phyloP scores from a whole-genome alignment of 2,888 invertebrate genomes.

The Smittia sp. region DNA sequence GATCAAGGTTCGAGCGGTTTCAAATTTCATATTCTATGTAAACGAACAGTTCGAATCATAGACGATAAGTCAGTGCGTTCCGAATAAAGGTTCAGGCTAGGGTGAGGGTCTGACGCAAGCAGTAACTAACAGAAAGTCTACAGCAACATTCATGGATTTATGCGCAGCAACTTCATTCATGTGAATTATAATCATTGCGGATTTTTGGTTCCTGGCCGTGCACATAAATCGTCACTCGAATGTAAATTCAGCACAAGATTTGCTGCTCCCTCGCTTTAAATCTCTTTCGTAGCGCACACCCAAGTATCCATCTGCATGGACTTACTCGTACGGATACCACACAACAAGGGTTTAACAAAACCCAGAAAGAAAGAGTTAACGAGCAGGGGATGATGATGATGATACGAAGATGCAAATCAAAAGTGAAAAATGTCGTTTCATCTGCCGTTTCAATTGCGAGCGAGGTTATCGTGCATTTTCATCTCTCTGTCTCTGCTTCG shows the following conservation, averaged over 20 bases:
- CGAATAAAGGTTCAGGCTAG: no score
- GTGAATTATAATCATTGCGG: constrained; percentile 12
- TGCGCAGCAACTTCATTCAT: neutral
- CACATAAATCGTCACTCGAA: constrained; percentile 16
- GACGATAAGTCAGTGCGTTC: no score
- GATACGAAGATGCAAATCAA: constrained; percentile 32
- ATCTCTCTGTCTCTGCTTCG: neutral
- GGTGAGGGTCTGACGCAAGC: no score
- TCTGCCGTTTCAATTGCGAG: neutral
- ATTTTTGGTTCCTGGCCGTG: neutral
- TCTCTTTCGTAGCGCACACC: no score
- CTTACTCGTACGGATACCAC: neutral
- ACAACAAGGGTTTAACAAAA: neutral
- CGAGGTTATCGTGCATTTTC: neutral
- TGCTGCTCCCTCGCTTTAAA: neutral
- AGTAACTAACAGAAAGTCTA: neutral
- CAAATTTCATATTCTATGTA: neutral
- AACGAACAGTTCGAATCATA: neutral
- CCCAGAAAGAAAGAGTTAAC: neutral
- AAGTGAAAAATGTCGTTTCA: constrained; percentile 22
- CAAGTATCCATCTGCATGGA: neutral
- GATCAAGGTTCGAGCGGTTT: neutral
- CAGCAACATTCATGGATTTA: neutral
- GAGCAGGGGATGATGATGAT: constrained; percentile 9
- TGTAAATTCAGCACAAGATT: neutral